A percentile compares a stretch with the other conserved stretches of the same genome.
Conservation (phyloP, 35 echinoderm and acorn worm species). For the Chiridota heheva region DNA sequence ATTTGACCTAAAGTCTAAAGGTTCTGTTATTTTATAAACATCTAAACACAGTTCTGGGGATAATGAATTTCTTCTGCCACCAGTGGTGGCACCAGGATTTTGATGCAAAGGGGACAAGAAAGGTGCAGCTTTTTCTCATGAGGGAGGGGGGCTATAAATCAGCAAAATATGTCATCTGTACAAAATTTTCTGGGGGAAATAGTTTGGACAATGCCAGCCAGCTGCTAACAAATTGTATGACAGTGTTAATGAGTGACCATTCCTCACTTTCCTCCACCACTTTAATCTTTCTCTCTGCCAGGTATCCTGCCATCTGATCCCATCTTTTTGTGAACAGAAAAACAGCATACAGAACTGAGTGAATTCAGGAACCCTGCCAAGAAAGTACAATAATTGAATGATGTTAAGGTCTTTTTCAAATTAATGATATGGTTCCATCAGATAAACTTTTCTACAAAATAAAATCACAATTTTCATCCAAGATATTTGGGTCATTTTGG, state of each 20-base stretch:
- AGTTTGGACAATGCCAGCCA: neutral
- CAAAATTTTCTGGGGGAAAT: neutral
- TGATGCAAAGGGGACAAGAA: too few relatives aligned
- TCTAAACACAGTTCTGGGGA: too few relatives aligned
- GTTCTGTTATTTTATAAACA: too few relatives aligned
- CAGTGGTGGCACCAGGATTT: too few relatives aligned
- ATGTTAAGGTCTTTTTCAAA: neutral
- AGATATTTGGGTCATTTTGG: neutral
- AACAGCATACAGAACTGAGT: conserved; percentile 50
- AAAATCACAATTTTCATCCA: neutral
- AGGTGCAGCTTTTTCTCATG: too few relatives aligned
- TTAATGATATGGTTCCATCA: neutral
- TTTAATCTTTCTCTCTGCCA: conserved; percentile 76
- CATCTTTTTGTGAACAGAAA: conserved; percentile 54
- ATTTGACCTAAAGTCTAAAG: too few relatives aligned
- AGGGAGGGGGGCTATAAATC: too few relatives aligned
- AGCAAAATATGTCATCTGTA: neutral
- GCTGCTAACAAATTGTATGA: neutral
- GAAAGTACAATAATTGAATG: neutral
- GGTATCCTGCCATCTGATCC: conserved; percentile 50
- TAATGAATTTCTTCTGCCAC: too few relatives aligned
- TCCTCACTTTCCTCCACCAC: conserved; percentile 82
- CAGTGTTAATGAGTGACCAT: neutral
- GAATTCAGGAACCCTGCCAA: conserved; percentile 16
- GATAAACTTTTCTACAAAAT: neutral